Conservation (phyloP, 2,113 vertebrate species). For the human (Homo sapiens) region GRCh38 chr20:24839001-24839500, state of each 20-base stretch:
- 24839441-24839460: background rate
- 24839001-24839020: background rate
- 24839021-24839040: background rate
- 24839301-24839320: background rate
- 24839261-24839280: background rate
- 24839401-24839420: background rate
- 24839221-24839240: background rate
- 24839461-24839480: background rate
- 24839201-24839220: background rate
- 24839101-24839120: background rate
- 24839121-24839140: background rate
- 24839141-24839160: background rate
- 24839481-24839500: background rate
- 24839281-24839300: background rate
- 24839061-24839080: background rate
- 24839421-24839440: background rate
- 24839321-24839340: background rate
- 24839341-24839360: background rate
- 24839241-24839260: background rate
- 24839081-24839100: background rate
- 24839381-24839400: background rate
- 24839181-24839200: background rate
- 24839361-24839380: background rate
- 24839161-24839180: background rate
- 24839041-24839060: too few species aligned